A percentile compares a stretch with the other conserved stretches of the same genome.
Evolutionary conservation across 2,113 vertebrate species (phyloP).

Genomic region (Pitta sordida): DNA sequence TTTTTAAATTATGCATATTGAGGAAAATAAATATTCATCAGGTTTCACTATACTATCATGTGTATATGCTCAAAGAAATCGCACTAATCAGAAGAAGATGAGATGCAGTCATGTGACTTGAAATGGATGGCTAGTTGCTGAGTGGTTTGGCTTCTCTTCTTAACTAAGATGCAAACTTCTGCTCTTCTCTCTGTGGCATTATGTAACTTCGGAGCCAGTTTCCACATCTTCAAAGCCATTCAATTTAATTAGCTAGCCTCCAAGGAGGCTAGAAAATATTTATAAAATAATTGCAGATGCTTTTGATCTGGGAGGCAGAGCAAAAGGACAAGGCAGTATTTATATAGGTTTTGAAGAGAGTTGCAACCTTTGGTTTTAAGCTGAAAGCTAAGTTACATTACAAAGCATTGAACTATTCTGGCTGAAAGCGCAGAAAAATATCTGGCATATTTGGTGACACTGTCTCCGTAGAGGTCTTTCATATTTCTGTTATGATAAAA

Average conservation of each 20-base stretch:
- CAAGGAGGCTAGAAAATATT: not conserved
- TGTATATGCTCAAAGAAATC: not conserved
- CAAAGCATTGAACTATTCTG: not conserved
- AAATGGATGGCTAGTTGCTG: not conserved
- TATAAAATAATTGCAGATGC: not conserved
- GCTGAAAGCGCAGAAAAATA: not conserved
- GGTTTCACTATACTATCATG: not conserved
- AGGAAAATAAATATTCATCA: not conserved
- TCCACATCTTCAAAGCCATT: not conserved
- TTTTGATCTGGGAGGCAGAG: not conserved
- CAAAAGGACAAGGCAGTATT: not conserved
- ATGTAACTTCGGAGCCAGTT: not conserved
- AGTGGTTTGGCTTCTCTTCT: not conserved
- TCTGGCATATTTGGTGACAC: not conserved
- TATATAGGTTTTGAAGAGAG: not conserved
- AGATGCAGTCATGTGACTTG: not conserved
- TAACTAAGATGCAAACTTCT: not conserved
- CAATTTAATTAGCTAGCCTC: conserved; percentile 11
- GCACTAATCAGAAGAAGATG: not conserved
- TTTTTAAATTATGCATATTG: not conserved
- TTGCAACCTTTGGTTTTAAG: conserved; percentile 1
- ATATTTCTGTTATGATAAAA: not conserved
- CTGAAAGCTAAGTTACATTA: not conserved
- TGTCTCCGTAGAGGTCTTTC: not conserved
- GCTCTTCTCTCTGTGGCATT: not conserved